Evolutionary conservation across 2,888 invertebrate species (phyloP), one percentile per base, ranked within the genome.

Genomic region (Dryadula phaetusa): DNA sequence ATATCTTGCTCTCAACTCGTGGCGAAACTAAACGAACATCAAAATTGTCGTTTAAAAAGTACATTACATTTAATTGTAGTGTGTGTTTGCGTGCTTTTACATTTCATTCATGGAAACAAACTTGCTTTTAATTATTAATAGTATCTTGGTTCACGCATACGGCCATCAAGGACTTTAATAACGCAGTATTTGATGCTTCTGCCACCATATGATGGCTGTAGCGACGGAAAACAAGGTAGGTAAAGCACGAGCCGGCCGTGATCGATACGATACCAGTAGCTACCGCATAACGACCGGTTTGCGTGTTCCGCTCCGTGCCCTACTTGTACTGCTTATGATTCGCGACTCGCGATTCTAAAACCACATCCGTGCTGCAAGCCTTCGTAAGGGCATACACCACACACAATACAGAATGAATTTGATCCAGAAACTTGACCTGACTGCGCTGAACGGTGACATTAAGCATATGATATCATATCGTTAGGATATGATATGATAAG

Each of bases 271-370:
- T 34, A 25, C 40, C 66, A 53, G 66, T 63, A 54, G 68, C 44
- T 69, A 63, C 66, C 70, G 70, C 70, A 70, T 70, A 70, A 70
- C 70, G 66, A 69, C 70, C 66, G 60, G 34, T 25, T 69, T 61
- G 68, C 70, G 65, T 69, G 70, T 44, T 61, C 40, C 65, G 42
- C 65, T 64, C 60, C 64, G 56, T 64, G 67, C 49, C 67, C 67
- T 60, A 70, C 64, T 70, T 66, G 66, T 42, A 47, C 34, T 56
- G 46, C 49, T 65, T 34, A 52, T 52, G 60, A 58, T 42, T 52
- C 37, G 53, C 53, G 37, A 52, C 49, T 52, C 37, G 49, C 64
- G 18, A 28, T 49, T 32, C 47, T 46, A 37, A 47, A 25, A 18
- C 12, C 47, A 42, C 47, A n/a, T 49, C 49, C 25, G 8, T 25